phyloP scores from a whole-genome alignment of 1,140 invertebrate species.

The Drosophila nannoptera region DNA sequence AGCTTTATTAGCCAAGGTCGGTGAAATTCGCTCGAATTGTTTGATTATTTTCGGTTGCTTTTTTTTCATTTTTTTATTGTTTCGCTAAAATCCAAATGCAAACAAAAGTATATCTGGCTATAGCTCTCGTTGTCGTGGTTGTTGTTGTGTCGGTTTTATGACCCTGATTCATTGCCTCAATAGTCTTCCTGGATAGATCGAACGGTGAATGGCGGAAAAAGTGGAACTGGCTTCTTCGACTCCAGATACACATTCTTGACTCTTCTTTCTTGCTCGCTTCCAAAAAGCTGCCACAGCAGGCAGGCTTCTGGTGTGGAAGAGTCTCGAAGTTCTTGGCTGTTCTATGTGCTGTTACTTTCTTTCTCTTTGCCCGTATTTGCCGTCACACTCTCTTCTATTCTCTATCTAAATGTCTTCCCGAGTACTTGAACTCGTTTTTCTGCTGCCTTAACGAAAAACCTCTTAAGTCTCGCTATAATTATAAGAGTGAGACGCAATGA shows the following conservation, averaged over 20 bases:
- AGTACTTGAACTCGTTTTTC: slow-evolving; percentile 68
- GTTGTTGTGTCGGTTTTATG: slow-evolving; percentile 8
- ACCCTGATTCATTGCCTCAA: slow-evolving; percentile 49
- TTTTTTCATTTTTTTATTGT: slow-evolving; percentile 14
- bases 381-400: not conserved
- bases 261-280: not conserved
- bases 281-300: not conserved
- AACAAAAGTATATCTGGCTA: slow-evolving; percentile 16
- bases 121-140: too few relatives aligned
- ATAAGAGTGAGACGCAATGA: slow-evolving; percentile 8
- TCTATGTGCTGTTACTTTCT: slow-evolving; percentile 12
- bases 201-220: too few relatives aligned
- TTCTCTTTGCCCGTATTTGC: slow-evolving; percentile 13
- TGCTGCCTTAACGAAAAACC: slow-evolving; percentile 20
- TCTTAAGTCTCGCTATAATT: slow-evolving; percentile 17
- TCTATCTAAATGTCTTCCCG: slow-evolving; percentile 18
- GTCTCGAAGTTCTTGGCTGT: slow-evolving; percentile 28
- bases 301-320: not conserved
- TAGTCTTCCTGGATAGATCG: slow-evolving; percentile 22
- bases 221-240: too few relatives aligned
- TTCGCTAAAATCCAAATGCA: slow-evolving; percentile 45
- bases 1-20: slow-evolving; percentile 74
- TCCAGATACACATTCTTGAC: not conserved
- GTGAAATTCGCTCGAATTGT: slow-evolving; percentile 35
- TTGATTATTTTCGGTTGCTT: slow-evolving; percentile 7